A percentile compares a stretch with the other conserved stretches of the same genome.
Conservation (phyloP, 2,797 vertebrate species). For the Myotis pilosus region DNA sequence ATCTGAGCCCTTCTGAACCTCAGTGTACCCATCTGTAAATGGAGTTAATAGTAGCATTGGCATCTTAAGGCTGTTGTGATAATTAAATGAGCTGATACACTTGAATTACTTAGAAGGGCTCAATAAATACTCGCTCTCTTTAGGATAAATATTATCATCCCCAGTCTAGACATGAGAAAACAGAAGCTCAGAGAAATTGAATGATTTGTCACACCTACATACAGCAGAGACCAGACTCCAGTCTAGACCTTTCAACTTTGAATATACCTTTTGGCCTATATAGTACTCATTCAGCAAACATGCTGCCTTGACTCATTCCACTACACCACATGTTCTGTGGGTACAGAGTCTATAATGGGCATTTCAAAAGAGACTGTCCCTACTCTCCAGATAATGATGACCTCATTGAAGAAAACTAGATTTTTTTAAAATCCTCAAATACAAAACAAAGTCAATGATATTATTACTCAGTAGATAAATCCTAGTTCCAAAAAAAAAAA, state of each 20-base stretch:
- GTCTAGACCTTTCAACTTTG: background rate
- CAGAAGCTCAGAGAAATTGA: background rate
- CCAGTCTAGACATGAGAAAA: slow-evolving; percentile 21
- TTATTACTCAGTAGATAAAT: slow-evolving; percentile 11
- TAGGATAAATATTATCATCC: background rate
- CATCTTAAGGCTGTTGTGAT: background rate
- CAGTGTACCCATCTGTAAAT: background rate
- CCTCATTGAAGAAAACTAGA: background rate
- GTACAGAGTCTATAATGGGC: background rate
- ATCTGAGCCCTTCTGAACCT: slow-evolving; percentile 5
- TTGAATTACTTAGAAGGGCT: background rate
- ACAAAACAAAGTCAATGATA: background rate
- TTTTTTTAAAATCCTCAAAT: background rate
- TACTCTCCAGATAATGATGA: background rate
- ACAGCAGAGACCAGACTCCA: background rate
- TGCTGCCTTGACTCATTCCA: background rate
- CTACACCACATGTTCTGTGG: background rate
- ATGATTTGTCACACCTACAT: background rate
- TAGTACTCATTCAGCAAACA: background rate
- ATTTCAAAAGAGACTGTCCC: background rate
- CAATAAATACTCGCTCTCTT: background rate
- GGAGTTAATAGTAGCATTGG: background rate
- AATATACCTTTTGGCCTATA: background rate
- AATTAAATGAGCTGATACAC: slow-evolving; percentile 27
- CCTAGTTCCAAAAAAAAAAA: background rate